phyloP scores from a whole-genome alignment of 2,113 vertebrate species.

The Siphamia tubifer region DNA sequence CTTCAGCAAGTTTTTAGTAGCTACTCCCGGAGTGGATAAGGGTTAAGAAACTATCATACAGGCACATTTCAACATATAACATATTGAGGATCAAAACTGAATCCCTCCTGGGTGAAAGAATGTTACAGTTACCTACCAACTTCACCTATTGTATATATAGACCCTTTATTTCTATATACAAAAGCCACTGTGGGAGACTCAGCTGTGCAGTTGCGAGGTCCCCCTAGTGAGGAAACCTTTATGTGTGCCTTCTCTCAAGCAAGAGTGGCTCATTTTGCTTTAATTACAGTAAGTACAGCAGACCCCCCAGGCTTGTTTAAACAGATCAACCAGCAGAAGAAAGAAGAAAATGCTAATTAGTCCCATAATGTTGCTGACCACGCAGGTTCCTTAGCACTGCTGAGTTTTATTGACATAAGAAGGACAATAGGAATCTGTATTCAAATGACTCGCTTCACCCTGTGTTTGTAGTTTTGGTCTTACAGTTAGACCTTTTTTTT shows the following conservation, averaged over 20 bases:
- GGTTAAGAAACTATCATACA: conserved; percentile 44
- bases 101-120: neutral
- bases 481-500: neutral
- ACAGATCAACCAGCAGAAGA: conserved; percentile 78
- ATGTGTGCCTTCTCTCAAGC: conserved; percentile 54
- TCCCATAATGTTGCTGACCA: conserved; percentile 77
- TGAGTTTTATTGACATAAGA: conserved; percentile 78
- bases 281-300: conserved; percentile 77
- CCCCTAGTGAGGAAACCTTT: conserved; percentile 45
- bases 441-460: conserved; percentile 63
- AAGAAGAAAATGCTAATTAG: conserved; percentile 79
- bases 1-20: conserved; percentile 70
- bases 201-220: conserved; percentile 34
- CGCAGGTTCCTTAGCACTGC: conserved; percentile 65
- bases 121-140: conserved; percentile 33
- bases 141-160: conserved; percentile 39
- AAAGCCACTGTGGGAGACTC: conserved; percentile 53
- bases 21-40: conserved; percentile 41
- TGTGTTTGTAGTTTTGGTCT: conserved; percentile 24
- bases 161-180: conserved; percentile 34
- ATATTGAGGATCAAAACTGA: conserved; percentile 13
- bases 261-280: conserved; percentile 66
- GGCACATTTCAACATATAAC: conserved; percentile 18
- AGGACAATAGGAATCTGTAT: conserved; percentile 77
- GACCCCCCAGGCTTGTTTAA: conserved; percentile 75